These are phyloP conservation scores for Drosophila grimshawi DNA, from an alignment of 1,140 invertebrate species.

Conservation along the genomic window DNA sequence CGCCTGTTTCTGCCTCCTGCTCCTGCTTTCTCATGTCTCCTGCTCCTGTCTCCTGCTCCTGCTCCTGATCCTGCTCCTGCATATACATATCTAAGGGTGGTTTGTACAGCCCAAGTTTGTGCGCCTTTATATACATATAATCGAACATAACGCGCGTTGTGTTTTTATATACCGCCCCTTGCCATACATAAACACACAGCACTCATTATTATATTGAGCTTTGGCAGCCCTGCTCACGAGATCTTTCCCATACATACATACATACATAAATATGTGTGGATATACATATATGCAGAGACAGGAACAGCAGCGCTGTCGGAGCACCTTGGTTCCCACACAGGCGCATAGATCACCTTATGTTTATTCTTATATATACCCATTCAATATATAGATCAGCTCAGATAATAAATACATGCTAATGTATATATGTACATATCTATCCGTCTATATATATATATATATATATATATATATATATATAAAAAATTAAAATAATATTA, in stretches of 20 bases:
- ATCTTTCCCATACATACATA: neutral
- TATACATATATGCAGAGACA: neutral
- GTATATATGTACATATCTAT: no score
- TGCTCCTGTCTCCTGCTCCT: neutral
- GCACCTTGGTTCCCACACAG: slow-evolving; percentile 68
- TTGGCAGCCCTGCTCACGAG: slow-evolving; percentile 48
- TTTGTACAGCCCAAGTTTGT: slow-evolving; percentile 42
- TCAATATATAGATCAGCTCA: neutral
- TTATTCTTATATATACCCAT: neutral
- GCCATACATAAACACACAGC: slow-evolving; percentile 32
- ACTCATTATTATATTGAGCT: slow-evolving; percentile 48
- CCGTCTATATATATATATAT: neutral
- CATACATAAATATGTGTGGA: neutral
- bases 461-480: slow-evolving; percentile 1
- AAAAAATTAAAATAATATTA: no score
- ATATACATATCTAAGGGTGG: slow-evolving; percentile 37
- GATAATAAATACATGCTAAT: neutral
- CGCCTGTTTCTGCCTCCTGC: slow-evolving; percentile 6
- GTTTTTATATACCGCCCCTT: slow-evolving; percentile 77
- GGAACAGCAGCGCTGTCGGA: neutral
- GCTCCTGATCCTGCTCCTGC: neutral
- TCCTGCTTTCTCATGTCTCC: slow-evolving; percentile 2
- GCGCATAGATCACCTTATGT: slow-evolving; percentile 52
- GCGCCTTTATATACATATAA: slow-evolving; percentile 30
- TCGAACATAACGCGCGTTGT: slow-evolving; percentile 12